Conservation (phyloP, 1,140 invertebrate species). For the Dendrolimus kikuchii region DNA sequence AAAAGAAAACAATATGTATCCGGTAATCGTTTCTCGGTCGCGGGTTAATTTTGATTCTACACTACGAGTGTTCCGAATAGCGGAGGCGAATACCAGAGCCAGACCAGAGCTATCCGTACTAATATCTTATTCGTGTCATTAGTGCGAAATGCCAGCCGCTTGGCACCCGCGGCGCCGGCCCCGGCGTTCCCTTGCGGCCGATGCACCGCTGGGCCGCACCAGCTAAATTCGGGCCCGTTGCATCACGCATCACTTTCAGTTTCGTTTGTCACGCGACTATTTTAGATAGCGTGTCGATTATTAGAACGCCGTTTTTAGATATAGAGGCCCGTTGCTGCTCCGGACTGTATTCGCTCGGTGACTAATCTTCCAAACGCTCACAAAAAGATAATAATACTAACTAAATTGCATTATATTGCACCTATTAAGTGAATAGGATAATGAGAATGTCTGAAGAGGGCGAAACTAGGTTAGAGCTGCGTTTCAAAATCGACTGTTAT, state of each 20-base stretch:
- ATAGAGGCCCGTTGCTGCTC: constrained; percentile 19
- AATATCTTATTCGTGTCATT: constrained; percentile 71
- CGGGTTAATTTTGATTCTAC: constrained; percentile 43
- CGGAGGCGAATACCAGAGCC: constrained; percentile 31
- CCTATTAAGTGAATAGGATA: constrained; percentile 54
- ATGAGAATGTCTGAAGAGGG: constrained; percentile 37
- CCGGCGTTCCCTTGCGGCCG: constrained; percentile 48
- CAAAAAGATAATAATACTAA: constrained; percentile 46
- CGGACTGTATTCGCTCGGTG: constrained; percentile 22
- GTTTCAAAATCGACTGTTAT: constrained; percentile 47
- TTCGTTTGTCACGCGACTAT: constrained; percentile 65
- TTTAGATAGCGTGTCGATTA: constrained; percentile 66
- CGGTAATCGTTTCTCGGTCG: constrained; percentile 6
- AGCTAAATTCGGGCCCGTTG: constrained; percentile 64
- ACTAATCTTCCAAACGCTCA: constrained; percentile 43
- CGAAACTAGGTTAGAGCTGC: constrained; percentile 43
- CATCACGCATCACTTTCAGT: constrained; percentile 67
- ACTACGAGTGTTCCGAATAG: constrained; percentile 52
- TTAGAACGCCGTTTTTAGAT: constrained; percentile 59
- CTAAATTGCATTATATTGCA: constrained; percentile 35
- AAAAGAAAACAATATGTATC: too few species aligned
- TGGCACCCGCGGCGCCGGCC: constrained; percentile 48
- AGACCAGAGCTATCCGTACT: constrained; percentile 46
- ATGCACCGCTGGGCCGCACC: constrained; percentile 54
- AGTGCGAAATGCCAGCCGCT: constrained; percentile 67